Conservation (phyloP, 2,888 invertebrate species). For the Luperina testacea region DNA sequence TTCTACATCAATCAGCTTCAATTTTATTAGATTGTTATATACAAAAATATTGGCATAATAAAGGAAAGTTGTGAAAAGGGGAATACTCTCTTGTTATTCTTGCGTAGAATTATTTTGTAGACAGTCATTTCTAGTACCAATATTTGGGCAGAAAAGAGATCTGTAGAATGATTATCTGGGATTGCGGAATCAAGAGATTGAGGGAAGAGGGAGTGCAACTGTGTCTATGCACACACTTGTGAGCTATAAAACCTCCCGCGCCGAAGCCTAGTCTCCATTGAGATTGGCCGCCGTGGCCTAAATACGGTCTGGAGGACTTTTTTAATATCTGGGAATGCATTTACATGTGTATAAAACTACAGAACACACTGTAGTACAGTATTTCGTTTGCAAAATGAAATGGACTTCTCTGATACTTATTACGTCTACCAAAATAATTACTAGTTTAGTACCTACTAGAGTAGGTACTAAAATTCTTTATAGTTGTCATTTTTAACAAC, state of each 20-base stretch:
- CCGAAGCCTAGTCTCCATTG: no score
- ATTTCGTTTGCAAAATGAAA: background rate
- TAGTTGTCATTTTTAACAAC: background rate
- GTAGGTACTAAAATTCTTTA: background rate
- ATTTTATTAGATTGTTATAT: constrained; percentile 46
- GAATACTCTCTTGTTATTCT: constrained; percentile 10
- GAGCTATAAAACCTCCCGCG: no score
- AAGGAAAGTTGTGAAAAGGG: constrained; percentile 27
- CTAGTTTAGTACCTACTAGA: background rate
- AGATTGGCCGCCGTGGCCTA: no score
- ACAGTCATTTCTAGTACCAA: background rate
- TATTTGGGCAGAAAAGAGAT: background rate
- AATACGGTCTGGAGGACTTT: no score
- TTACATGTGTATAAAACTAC: background rate
- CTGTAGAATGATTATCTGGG: background rate
- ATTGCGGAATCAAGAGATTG: background rate
- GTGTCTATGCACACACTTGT: no score
- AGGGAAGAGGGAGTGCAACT: no score
- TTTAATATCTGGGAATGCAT: background rate
- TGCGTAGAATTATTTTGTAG: constrained; percentile 6
- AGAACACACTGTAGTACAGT: background rate
- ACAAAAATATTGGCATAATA: constrained; percentile 29
- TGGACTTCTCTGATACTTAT: no score
- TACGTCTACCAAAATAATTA: background rate
- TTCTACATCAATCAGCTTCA: constrained; percentile 47